Percentiles rank a stretch among this genome's conserved stretches.
Conservation (phyloP, 2,797 vertebrate genomes). For the Clarias pachynema region DNA sequence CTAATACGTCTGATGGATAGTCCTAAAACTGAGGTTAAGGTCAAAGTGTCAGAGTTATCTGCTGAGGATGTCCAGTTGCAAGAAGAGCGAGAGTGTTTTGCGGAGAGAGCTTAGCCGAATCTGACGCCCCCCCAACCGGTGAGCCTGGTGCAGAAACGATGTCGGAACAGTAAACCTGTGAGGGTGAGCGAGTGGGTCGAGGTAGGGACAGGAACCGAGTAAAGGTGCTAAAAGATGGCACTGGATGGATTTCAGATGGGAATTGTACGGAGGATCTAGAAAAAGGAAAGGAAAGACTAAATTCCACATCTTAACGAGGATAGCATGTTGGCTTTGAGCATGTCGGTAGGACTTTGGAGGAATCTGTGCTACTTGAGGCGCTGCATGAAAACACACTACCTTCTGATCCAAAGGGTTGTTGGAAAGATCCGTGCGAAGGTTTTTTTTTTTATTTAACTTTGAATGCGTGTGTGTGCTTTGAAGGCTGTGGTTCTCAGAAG, state of each 20-base stretch:
- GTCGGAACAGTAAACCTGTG: slow-evolving; percentile 53
- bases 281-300: slow-evolving; percentile 33
- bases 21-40: slow-evolving; percentile 22
- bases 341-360: slow-evolving; percentile 74
- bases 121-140: slow-evolving; percentile 37
- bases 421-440: slow-evolving; percentile 55
- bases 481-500: slow-evolving; percentile 51
- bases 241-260: slow-evolving; percentile 66
- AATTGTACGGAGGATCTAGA: slow-evolving; percentile 49
- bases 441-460: background rate
- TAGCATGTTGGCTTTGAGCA: slow-evolving; percentile 82
- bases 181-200: slow-evolving; percentile 64
- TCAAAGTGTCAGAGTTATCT: slow-evolving; percentile 33
- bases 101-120: slow-evolving; percentile 48
- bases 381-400: slow-evolving; percentile 60
- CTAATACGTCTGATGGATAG: slow-evolving; percentile 1
- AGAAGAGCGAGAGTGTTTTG: slow-evolving; percentile 37
- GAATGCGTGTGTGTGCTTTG: slow-evolving; percentile 17
- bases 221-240: slow-evolving; percentile 64
- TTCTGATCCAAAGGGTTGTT: slow-evolving; percentile 47
- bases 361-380: slow-evolving; percentile 48
- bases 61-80: slow-evolving; percentile 52
- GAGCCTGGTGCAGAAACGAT: slow-evolving; percentile 47
- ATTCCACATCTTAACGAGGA: slow-evolving; percentile 72
- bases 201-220: slow-evolving; percentile 61